phyloP scores from a whole-genome alignment of 2,888 invertebrate species.

The Mactromeris polynyma region DNA sequence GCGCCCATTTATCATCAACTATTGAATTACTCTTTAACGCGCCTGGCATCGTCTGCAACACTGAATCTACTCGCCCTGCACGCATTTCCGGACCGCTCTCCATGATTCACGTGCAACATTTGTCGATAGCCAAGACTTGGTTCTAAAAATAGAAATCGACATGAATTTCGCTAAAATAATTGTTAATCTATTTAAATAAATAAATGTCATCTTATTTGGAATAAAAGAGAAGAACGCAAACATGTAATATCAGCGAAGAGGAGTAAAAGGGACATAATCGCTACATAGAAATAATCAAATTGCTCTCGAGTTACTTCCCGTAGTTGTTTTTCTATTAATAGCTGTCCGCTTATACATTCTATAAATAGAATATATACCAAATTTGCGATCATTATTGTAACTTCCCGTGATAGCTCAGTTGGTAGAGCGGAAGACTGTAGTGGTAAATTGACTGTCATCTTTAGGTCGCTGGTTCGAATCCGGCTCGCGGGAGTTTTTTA shows the following conservation, averaged over 20 bases:
- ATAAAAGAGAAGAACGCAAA: too few relatives aligned
- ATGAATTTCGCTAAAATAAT: not conserved
- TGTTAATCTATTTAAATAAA: too few relatives aligned
- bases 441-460: constrained; percentile 68
- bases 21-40: not conserved
- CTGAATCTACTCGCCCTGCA: not conserved
- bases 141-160: not conserved
- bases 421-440: constrained; percentile 83
- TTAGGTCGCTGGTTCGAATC: constrained; percentile 77
- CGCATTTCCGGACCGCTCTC: not conserved
- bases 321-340: not conserved
- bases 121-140: not conserved
- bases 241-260: too few relatives aligned
- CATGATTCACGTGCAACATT: constrained; percentile 15
- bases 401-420: constrained; percentile 81
- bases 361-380: not conserved
- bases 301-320: not conserved
- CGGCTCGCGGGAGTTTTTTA: constrained; percentile 64
- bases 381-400: not conserved
- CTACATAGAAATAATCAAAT: not conserved
- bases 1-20: not conserved
- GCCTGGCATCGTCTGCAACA: not conserved
- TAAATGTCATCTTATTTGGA: too few relatives aligned
- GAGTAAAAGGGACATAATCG: not conserved
- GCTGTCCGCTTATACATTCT: not conserved